A percentile compares a stretch with the other conserved stretches of the same genome.
Evolutionary conservation across 2,888 invertebrate genomes (phyloP).

Genomic region (Drymonia ruficornis): DNA sequence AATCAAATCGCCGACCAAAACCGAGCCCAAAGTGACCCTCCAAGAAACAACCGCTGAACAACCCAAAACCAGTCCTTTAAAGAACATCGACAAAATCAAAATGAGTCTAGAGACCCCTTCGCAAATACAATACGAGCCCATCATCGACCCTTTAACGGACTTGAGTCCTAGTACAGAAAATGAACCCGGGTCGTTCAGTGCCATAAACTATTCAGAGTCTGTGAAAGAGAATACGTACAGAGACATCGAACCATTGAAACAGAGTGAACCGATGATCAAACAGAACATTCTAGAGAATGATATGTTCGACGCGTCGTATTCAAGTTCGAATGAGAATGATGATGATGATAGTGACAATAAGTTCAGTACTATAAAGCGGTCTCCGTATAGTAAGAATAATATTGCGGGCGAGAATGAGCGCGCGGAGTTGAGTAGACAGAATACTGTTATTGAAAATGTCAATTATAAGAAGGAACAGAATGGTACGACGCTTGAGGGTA

Average conservation of each 20-base stretch:
- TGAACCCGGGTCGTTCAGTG: conserved; percentile 67
- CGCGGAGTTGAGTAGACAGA: conserved; percentile 72
- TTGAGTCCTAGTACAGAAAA: conserved; percentile 74
- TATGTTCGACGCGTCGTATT: conserved; percentile 80
- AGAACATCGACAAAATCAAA: conserved; percentile 81
- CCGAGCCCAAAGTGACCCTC: conserved; percentile 41
- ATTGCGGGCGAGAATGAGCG: conserved; percentile 57
- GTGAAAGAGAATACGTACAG: conserved; percentile 54
- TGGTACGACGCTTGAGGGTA: conserved; percentile 73
- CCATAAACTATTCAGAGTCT: conserved; percentile 62
- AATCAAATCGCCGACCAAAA: conserved; percentile 49
- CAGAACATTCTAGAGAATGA: conserved; percentile 82
- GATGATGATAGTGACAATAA: conserved; percentile 88
- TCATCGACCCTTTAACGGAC: conserved; percentile 71
- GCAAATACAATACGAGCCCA: conserved; percentile 80
- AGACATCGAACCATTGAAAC: conserved; percentile 60
- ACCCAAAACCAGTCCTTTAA: conserved; percentile 69
- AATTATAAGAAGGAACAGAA: conserved; percentile 76
- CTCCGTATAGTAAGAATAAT: conserved; percentile 85
- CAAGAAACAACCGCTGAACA: conserved; percentile 50
- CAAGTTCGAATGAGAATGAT: conserved; percentile 82
- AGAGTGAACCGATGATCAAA: conserved; percentile 79
- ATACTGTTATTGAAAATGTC: conserved; percentile 81
- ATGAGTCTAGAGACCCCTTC: conserved; percentile 77
- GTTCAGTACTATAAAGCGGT: conserved; percentile 89